phyloP scores from a whole-genome alignment of 1,140 invertebrate species.

The Zophobas atratus region DNA sequence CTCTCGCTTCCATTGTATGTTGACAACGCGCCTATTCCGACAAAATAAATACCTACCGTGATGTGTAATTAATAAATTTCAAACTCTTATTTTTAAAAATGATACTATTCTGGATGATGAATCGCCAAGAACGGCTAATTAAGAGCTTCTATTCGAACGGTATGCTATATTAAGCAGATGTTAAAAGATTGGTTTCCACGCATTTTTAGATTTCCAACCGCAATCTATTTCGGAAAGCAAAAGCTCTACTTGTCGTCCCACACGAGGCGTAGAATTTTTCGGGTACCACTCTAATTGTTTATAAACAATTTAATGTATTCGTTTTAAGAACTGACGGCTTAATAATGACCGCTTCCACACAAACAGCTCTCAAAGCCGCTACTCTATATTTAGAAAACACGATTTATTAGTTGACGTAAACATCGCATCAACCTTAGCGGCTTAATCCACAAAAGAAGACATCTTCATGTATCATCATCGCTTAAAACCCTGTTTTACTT shows the following conservation, averaged over 20 bases:
- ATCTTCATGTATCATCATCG: too few species aligned
- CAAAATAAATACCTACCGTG: conserved; percentile 12
- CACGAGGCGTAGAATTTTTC: conserved; percentile 6
- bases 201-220: conserved; percentile 30
- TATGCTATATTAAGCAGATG: conserved; percentile 31
- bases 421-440: too few species aligned
- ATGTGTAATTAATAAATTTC: conserved; percentile 22
- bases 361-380: not conserved
- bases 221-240: conserved; percentile 13
- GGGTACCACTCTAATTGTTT: conserved; percentile 25
- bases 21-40: not conserved
- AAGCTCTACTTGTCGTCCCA: not conserved
- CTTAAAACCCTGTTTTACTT: too few species aligned
- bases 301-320: conserved; percentile 28
- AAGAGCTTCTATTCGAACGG: conserved; percentile 8
- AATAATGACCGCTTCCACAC: not conserved
- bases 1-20: conserved; percentile 12
- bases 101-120: conserved; percentile 20
- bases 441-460: too few species aligned
- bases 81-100: conserved; percentile 2
- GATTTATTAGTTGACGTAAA: not conserved
- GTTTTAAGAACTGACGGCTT: not conserved
- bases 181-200: conserved; percentile 32
- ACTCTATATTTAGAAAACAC: conserved; percentile 6
- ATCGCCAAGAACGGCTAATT: conserved; percentile 20